A percentile compares a stretch with the other conserved stretches of the same genome.
Conservation (phyloP, 1,140 invertebrate genomes). For the Drosophila oshimai region DNA sequence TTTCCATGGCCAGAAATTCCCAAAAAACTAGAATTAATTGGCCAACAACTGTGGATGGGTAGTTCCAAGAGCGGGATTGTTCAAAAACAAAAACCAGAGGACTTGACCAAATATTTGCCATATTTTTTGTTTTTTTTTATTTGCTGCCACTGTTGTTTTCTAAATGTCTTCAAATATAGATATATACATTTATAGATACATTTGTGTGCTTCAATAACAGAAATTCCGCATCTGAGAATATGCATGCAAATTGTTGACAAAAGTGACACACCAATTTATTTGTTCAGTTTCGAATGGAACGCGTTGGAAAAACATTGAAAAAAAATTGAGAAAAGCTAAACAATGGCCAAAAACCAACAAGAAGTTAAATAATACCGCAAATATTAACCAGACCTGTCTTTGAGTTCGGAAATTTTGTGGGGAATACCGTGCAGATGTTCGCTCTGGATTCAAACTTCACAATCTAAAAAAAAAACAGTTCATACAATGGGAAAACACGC, state of each 20-base stretch:
- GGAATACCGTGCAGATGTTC: slow-evolving; percentile 40
- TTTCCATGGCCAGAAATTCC: slow-evolving; percentile 40
- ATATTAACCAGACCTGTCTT: slow-evolving; percentile 11
- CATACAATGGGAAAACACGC: slow-evolving; percentile 40
- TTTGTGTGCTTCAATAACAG: slow-evolving; percentile 47
- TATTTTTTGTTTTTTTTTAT: slow-evolving; percentile 7
- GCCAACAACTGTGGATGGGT: slow-evolving; percentile 38
- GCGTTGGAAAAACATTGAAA: neutral
- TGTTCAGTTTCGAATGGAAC: slow-evolving; percentile 31
- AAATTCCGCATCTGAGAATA: slow-evolving; percentile 63
- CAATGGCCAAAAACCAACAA: slow-evolving; percentile 24
- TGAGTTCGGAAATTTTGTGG: slow-evolving; percentile 13
- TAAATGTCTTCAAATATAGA: slow-evolving; percentile 26
- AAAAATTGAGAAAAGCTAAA: slow-evolving; percentile 2
- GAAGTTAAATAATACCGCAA: slow-evolving; percentile 56
- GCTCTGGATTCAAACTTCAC: neutral
- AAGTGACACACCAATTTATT: slow-evolving; percentile 52
- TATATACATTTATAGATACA: neutral
- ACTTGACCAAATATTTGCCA: slow-evolving; percentile 61
- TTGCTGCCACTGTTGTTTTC: neutral
- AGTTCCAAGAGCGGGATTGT: slow-evolving; percentile 20
- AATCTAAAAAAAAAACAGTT: neutral
- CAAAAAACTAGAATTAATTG: slow-evolving; percentile 30
- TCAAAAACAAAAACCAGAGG: slow-evolving; percentile 34
- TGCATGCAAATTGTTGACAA: slow-evolving; percentile 45